Evolutionary conservation across 2,797 vertebrate genomes (phyloP).

Genomic region (Mycteria americana): DNA sequence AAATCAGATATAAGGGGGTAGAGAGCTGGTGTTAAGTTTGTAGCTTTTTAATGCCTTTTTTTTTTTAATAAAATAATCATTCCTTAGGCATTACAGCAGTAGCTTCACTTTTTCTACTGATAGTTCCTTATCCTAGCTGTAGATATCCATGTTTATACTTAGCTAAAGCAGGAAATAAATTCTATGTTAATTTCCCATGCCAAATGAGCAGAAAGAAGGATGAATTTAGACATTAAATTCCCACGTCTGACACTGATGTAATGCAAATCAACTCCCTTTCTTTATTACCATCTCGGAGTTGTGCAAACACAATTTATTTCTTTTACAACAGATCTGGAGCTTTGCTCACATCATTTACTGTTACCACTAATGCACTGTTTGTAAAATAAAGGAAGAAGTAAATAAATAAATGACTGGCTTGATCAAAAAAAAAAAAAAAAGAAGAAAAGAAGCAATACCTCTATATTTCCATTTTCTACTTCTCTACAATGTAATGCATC

Average conservation of each 20-base stretch:
- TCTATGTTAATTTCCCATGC: neutral
- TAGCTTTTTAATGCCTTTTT: neutral
- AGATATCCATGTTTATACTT: neutral
- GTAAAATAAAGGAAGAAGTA: neutral
- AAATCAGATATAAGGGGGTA: neutral
- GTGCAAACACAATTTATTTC: neutral
- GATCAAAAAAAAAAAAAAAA: neutral
- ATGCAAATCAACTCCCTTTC: neutral
- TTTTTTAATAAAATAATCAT: neutral
- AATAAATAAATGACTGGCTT: neutral
- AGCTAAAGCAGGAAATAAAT: neutral
- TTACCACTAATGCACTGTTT: neutral
- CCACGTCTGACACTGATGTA: neutral
- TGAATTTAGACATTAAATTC: neutral
- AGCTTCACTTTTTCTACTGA: neutral
- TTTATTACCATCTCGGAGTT: neutral
- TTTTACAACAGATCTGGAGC: neutral
- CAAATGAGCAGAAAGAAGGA: neutral
- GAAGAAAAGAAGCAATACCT: constrained; percentile 73
- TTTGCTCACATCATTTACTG: neutral
- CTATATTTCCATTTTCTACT: constrained; percentile 88
- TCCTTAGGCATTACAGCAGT: neutral
- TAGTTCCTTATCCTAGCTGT: neutral
- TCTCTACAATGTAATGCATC: constrained; percentile 91
- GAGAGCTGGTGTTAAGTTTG: neutral